Conservation (phyloP, 1,140 invertebrate genomes). For the Neotoxoptera formosana region DNA sequence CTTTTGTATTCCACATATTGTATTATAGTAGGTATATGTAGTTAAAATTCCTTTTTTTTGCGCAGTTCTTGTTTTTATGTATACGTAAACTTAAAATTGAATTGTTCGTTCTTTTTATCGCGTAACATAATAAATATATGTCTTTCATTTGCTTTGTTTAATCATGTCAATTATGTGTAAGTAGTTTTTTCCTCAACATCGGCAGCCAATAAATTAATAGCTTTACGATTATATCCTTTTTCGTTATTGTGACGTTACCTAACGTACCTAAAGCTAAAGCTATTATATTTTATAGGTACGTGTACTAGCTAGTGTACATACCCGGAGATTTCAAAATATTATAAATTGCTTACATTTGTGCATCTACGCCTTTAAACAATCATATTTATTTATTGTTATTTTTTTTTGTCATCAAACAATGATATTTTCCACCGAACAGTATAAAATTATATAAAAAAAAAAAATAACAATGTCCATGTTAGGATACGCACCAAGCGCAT, state of each 20-base stretch:
- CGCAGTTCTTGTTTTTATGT: background rate
- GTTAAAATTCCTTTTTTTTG: background rate
- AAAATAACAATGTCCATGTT: background rate
- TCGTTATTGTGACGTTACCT: background rate
- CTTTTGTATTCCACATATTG: background rate
- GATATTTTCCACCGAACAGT: background rate
- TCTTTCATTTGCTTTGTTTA: background rate
- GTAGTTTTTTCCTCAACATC: background rate
- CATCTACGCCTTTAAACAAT: background rate
- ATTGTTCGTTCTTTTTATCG: background rate
- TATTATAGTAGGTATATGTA: background rate
- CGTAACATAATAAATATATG: background rate
- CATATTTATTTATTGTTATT: background rate
- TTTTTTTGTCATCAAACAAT: background rate
- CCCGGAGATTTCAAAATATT: background rate
- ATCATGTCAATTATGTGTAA: background rate
- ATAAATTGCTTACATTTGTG: background rate
- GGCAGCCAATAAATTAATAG: background rate
- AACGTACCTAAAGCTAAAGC: background rate
- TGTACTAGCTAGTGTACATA: background rate
- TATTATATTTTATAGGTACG: background rate
- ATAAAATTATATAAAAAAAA: background rate
- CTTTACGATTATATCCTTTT: conserved; percentile 8
- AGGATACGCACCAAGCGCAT: background rate
- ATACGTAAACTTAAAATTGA: background rate